Percentiles rank a stretch among this genome's conserved stretches.
phyloP scores from a whole-genome alignment of 2,797 vertebrate species.

The Macroramphosus scolopax region DNA sequence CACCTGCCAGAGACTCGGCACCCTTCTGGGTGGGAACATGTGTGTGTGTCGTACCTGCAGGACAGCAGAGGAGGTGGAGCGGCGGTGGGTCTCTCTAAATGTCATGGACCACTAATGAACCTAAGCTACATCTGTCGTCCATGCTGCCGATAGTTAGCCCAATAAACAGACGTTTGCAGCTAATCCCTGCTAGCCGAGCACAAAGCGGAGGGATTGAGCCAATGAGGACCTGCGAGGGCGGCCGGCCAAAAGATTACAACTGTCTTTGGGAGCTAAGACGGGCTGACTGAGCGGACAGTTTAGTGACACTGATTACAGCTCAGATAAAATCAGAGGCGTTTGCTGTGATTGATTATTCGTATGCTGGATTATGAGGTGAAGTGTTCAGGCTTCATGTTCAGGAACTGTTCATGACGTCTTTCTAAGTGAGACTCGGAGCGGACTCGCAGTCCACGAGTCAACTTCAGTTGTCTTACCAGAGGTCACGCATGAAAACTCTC shows the following conservation, averaged over 20 bases:
- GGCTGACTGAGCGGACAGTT: conserved; percentile 9
- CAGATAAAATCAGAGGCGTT: neutral
- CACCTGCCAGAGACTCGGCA: neutral
- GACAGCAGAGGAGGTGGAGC: conserved; percentile 14
- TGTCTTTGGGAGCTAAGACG: conserved; percentile 20
- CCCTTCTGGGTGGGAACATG: neutral
- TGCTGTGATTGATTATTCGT: neutral
- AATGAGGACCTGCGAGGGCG: conserved; percentile 34
- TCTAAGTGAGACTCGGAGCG: too few species aligned
- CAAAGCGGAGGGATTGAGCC: conserved; percentile 36
- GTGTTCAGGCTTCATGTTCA: neutral
- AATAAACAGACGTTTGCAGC: conserved; percentile 37
- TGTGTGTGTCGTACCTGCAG: conserved; percentile 2
- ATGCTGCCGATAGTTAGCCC: conserved; percentile 48
- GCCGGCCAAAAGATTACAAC: conserved; percentile 34
- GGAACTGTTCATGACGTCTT: too few species aligned
- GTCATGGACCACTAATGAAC: conserved; percentile 53
- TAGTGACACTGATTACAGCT: conserved; percentile 5
- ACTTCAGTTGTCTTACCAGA: too few species aligned
- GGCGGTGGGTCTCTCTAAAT: conserved; percentile 48
- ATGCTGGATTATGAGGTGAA: neutral
- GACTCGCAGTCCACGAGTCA: too few species aligned
- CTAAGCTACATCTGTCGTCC: conserved; percentile 57
- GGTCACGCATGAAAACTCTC: too few species aligned
- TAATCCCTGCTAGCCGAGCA: conserved; percentile 48